Evolutionary conservation across 1,140 invertebrate genomes (phyloP), one percentile per base, ranked within the genome.

Genomic region (Drosophila nigrodunni): DNA sequence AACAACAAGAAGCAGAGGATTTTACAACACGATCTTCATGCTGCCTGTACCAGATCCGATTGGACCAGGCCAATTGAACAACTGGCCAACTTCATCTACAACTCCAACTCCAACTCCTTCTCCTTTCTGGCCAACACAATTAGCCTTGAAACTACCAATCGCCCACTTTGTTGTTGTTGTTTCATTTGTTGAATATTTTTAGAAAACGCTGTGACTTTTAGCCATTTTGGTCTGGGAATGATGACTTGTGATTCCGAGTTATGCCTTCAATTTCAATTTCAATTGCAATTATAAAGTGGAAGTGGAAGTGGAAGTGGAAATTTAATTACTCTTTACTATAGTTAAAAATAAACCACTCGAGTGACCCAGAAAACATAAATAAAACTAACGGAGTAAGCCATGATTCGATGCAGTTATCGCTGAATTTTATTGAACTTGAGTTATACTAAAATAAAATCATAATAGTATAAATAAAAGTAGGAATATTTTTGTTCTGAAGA

Each of bases 71-170:
- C 50, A 55, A 43, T 34, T 67, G 49, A 6, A 52, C 57, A 60
- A 60, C 34, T 60, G 58, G 58, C 39, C 57, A 59, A 41, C 57
- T 61, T 30, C 15, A 21, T 8, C 37, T 9, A 1, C 7, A 50
- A 18, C 7, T 47, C 4, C 25, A 30, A 30, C 25, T 30, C 25
- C 25, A 30, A 30, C 25, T 30, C 6, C 25, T 5, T 30, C 25
- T 30, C 25, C 25, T 30, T 30, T 30, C 25, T 52, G 49, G 49
- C 30, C 50, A 54, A 54, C 43, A 11, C 66, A 59, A 69, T 73
- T 67, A 73, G 70, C 70, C 70, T 73, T 73, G 70, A 73, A 73
- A 73, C 43, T 21, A 35, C 15, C 46, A 25, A 8, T 61, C 59
- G 59, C 39, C 58, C 57, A 52, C 58, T 70, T 25, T 57, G 37